Base-by-base conservation (phyloP, 1,140 invertebrate genomes). In the Scaptomyza montana region DNA sequence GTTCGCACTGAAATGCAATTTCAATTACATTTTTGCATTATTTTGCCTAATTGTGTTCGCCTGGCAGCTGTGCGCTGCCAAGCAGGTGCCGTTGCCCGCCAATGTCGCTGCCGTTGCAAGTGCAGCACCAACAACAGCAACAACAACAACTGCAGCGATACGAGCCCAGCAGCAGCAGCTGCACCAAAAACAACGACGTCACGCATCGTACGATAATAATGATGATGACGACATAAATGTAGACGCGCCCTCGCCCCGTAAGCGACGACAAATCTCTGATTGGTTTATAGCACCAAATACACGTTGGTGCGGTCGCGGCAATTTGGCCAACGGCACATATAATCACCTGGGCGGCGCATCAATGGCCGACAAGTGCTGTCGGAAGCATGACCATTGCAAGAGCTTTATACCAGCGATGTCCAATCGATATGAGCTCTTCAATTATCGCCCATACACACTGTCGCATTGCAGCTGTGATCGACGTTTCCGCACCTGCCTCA, bases 401-500 rank as follows among this genome's bases (percentile, higher is more conserved):
- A 57, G 93, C 67, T 94, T 94, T 78, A 97, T 98, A 72, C 93
- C 94, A 30, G 94, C 94, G 12, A 94, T 97, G 86, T 93, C 93
- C 13, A 93, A 93, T 61, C 94, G 93, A 80, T 97, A 94, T 91
- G 94, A 95, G 67, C 93, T 95, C 66, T 96, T 96, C 94, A 98
- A 98, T 93, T 95, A 94, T 90, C 94, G 95, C 55, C 95, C 96
- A 39, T 96, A 96, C 92, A 97, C 96, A 6, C 92, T 98, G n/a
- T 96, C 96, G 62, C 96, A 97, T 89, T 98, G 97, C 92, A 93
- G 93, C 55, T 98, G 97, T 92, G 97, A 98, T 93, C 71, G 89
- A 8, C 98, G 98, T 82, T 98, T 99, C 91, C 95, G 97, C 55
- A 95, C 97, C 2, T 99, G 98, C 53, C 93, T 99, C 64, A 98